A percentile compares a stretch with the other conserved stretches of the same genome.
Conservation (phyloP, 1,140 invertebrate species). For the Potamilus streckersoni region DNA sequence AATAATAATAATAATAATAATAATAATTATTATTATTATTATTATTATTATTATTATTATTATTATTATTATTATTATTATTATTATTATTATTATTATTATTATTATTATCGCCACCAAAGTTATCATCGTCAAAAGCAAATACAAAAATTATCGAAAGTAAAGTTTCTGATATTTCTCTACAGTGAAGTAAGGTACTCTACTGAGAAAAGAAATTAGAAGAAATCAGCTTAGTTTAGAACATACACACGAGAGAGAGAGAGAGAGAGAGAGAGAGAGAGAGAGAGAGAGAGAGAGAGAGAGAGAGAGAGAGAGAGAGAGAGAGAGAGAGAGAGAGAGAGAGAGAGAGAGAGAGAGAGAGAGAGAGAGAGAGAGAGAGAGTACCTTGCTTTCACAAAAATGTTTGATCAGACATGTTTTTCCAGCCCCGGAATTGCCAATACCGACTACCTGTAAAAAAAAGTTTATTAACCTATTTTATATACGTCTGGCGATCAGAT, state of each 20-base stretch:
- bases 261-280: too few relatives aligned
- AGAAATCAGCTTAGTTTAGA: neutral
- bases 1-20: neutral
- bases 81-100: neutral
- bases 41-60: neutral
- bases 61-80: neutral
- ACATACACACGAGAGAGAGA: neutral
- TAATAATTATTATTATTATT: too few relatives aligned
- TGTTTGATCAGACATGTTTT: constrained; percentile 66
- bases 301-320: too few relatives aligned
- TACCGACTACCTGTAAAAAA: constrained; percentile 55
- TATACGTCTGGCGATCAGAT: too few relatives aligned
- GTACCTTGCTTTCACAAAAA: constrained; percentile 66
- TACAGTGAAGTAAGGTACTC: neutral
- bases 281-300: too few relatives aligned
- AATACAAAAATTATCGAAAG: neutral
- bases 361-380: neutral
- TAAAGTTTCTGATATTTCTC: neutral
- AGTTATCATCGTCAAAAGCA: neutral
- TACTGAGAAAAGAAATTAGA: neutral
- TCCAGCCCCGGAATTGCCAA: constrained; percentile 59
- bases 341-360: too few relatives aligned
- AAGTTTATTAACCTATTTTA: neutral
- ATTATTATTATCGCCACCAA: neutral
- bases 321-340: too few relatives aligned